Percentiles rank a stretch among this genome's conserved stretches.
Evolutionary conservation across 2,888 invertebrate species (phyloP).

Genomic region (Ichneumoninae sp.): DNA sequence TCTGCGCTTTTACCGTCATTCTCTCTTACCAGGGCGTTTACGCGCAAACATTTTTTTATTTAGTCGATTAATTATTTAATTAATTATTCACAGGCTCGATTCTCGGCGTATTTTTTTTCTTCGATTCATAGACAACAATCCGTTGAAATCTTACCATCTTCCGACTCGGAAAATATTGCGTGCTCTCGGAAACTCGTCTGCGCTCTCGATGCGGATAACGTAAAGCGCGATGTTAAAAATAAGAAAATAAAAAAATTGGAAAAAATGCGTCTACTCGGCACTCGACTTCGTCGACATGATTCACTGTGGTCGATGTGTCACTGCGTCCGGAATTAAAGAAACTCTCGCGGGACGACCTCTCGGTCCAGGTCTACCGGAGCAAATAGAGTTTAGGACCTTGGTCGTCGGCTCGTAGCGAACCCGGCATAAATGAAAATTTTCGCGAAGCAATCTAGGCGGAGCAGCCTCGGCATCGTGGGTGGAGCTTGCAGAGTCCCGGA

Average conservation of each 20-base stretch:
- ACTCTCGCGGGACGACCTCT: not conserved
- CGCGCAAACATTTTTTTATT: not conserved
- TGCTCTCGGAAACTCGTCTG: not conserved
- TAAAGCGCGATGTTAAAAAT: not conserved
- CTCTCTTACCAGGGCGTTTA: not conserved
- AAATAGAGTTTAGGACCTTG: conserved; percentile 22
- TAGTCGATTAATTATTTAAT: not conserved
- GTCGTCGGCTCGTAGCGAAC: conserved; percentile 54
- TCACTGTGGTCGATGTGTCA: not conserved
- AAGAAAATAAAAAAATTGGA: not conserved
- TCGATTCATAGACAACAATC: not conserved
- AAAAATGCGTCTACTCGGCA: not conserved
- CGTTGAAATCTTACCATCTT: not conserved
- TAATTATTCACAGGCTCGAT: not conserved
- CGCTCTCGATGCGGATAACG: not conserved
- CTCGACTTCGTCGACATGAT: not conserved
- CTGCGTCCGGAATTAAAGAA: not conserved
- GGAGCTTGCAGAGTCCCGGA: conserved; percentile 72
- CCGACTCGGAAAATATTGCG: not conserved
- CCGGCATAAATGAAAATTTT: conserved; percentile 75
- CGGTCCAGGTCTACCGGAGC: not conserved
- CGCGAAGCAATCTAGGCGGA: conserved; percentile 75
- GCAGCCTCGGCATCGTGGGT: conserved; percentile 76
- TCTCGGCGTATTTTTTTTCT: not conserved
- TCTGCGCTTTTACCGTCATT: conserved; percentile 1